A percentile compares a stretch with the other conserved stretches of the same genome.
phyloP scores from a whole-genome alignment of 2,888 invertebrate genomes.

The Ramazzottius varieornatus region DNA sequence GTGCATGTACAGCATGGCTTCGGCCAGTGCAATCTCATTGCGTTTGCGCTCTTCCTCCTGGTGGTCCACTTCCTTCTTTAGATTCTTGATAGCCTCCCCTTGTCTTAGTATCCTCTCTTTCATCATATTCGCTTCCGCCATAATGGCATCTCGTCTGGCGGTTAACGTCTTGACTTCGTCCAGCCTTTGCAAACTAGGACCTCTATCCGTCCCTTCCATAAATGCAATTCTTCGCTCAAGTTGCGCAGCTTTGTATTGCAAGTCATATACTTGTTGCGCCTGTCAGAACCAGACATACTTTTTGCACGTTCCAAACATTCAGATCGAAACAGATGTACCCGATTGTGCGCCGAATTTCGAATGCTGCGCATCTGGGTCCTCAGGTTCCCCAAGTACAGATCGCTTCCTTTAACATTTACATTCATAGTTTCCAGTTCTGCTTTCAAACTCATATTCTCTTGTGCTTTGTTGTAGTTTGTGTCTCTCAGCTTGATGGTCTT shows the following conservation, averaged over 20 bases:
- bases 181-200: neutral
- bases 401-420: neutral
- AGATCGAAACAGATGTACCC: too few relatives aligned
- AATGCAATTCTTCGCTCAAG: neutral
- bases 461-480: neutral
- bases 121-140: neutral
- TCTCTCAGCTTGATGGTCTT: neutral
- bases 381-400: neutral
- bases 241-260: neutral
- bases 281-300: too few relatives aligned
- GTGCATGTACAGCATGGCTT: neutral
- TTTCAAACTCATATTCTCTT: neutral
- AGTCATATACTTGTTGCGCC: neutral
- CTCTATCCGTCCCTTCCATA: neutral
- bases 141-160: neutral
- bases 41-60: neutral
- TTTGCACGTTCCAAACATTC: too few relatives aligned
- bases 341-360: neutral
- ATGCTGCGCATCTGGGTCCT: neutral
- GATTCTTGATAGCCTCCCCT: neutral
- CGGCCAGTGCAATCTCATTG: neutral
- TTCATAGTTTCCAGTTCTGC: neutral
- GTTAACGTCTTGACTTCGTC: neutral
- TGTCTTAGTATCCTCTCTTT: neutral
- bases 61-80: neutral